Base-by-base conservation (phyloP, 1,140 invertebrate species). In the Wasmannia auropunctata region DNA sequence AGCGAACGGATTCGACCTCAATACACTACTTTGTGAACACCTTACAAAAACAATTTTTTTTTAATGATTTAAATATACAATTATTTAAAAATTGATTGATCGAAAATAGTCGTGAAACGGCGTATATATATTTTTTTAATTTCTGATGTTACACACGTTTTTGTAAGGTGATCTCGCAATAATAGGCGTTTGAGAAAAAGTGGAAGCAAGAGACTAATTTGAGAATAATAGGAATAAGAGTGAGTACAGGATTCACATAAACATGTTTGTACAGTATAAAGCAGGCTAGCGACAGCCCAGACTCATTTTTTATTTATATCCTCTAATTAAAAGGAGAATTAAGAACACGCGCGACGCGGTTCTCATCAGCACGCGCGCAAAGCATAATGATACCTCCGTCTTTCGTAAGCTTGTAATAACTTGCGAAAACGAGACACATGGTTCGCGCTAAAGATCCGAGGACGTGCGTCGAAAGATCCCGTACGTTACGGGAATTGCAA, bases 321-420 rank as follows among this genome's bases (percentile, higher is more conserved):
- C 46, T 22, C 14, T 67, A 67, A 67, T 67, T 67, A 67, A 25
- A 28, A 67, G 22, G n/a, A 43, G 25, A 25, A 43, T 67, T 43
- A 43, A 40, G 10, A 65, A 67, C n/a, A 49, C 58, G 51, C 49
- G n/a, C 34, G 49, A 54, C n/a, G n/a, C n/a, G 31, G 10, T 88
- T 86, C 86, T 87, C 88, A 87, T 87, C 79, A 89, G 22, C 51
- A 60, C 54, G 69, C 51, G 74, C 58, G 16, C 37, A 19, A 46
- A 46, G 46, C 31, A 74, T 56, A 62, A 88, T 86, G n/a, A n/a
- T n/a, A n/a, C 49, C 72, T 74, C 16, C 43, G 19, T 1, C 2
- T 56, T n/a, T 49, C 22, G 16, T 19, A 6, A 3, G 11, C 5
- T 10, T 16, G 11, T 40, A 31, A 28, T 16, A 74, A 67, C 28